These are phyloP conservation scores for Peromyscus nudipes DNA, from an alignment of 2,797 vertebrate species.

Conservation along the genomic window DNA sequence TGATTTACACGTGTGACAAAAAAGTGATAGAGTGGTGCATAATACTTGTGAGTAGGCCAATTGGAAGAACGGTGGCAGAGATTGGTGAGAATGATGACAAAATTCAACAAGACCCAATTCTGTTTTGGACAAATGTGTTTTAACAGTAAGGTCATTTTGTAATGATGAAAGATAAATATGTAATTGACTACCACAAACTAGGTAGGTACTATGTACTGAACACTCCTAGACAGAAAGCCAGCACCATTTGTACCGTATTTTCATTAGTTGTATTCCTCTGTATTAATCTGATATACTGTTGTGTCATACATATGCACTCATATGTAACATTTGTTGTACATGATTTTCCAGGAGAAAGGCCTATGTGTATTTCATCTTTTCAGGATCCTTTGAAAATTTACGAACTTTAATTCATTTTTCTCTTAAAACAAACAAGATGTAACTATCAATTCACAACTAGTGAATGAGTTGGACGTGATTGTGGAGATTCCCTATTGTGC, in stretches of 20 bases:
- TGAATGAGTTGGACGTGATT: not conserved
- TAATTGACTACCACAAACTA: not conserved
- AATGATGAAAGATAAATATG: not conserved
- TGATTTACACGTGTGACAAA: not conserved
- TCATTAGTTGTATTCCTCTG: not conserved
- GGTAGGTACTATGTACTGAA: not conserved
- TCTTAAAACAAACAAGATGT: not conserved
- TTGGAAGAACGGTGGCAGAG: not conserved
- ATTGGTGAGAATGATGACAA: too few relatives aligned
- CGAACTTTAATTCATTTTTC: not conserved
- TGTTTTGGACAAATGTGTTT: not conserved
- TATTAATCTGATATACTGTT: not conserved
- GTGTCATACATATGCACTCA: not conserved
- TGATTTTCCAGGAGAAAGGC: not conserved
- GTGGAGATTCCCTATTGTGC: fast-evolving
- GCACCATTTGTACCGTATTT: not conserved
- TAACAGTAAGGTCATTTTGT: not conserved
- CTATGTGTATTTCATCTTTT: not conserved
- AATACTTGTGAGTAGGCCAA: not conserved
- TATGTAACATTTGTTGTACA: not conserved
- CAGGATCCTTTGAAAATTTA: not conserved
- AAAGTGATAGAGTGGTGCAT: not conserved
- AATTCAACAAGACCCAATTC: not conserved
- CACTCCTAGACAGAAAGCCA: not conserved
- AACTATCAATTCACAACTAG: not conserved